phyloP scores from a whole-genome alignment of 2,888 invertebrate genomes.

The Aleiodes testaceus region DNA sequence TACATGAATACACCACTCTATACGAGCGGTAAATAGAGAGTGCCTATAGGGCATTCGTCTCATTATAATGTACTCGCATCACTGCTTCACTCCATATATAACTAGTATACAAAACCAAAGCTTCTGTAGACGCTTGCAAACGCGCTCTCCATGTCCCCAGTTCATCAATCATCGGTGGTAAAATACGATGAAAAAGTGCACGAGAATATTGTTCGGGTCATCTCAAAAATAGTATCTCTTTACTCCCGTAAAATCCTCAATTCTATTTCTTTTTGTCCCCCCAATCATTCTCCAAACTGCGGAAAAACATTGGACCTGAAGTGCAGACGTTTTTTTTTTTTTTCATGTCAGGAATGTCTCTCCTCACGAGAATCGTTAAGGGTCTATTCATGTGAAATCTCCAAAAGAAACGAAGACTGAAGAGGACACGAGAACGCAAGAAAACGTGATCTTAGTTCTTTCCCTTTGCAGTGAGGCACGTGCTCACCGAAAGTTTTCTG shows the following conservation, averaged over 20 bases:
- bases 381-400: conserved; percentile 50
- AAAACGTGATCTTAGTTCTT: conserved; percentile 30
- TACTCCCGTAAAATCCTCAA: background rate
- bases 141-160: conserved; percentile 45
- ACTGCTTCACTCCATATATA: no score
- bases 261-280: background rate
- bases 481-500: conserved; percentile 39
- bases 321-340: conserved; percentile 7
- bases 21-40: no score
- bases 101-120: no score
- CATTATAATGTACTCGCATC: no score
- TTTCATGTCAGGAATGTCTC: conserved; percentile 23
- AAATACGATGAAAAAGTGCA: conserved; percentile 55
- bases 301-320: no score
- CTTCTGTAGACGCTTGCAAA: background rate
- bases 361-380: conserved; percentile 49
- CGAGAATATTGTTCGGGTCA: conserved; percentile 36
- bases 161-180: conserved; percentile 68
- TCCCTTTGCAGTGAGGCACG: conserved; percentile 29
- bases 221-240: background rate
- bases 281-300: no score
- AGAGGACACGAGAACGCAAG: conserved; percentile 26
- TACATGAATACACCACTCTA: no score
- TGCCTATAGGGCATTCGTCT: no score
- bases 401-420: conserved; percentile 26